Percentiles rank a stretch among this genome's conserved stretches.
Evolutionary conservation across 1,140 invertebrate genomes (phyloP).

Genomic region (Asbolus verrucosus): DNA sequence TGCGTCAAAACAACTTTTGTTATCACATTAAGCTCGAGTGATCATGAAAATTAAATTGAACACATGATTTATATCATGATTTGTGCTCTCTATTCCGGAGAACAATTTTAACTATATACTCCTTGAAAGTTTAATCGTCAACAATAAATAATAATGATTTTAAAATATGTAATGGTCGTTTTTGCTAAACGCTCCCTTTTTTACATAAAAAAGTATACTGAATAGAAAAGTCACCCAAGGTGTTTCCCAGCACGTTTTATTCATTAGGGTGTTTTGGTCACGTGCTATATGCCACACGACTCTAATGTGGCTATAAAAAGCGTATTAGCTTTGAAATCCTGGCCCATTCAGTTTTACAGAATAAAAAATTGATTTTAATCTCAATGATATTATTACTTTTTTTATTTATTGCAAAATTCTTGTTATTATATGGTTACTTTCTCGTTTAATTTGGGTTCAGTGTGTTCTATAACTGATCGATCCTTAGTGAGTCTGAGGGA

Average conservation of each 20-base stretch:
- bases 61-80: conserved; percentile 35
- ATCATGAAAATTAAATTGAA: conserved; percentile 57
- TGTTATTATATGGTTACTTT: background rate
- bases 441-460: background rate
- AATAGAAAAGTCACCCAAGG: conserved; percentile 45
- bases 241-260: conserved; percentile 49
- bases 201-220: conserved; percentile 39
- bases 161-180: background rate
- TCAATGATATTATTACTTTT: conserved; percentile 1
- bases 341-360: conserved; percentile 3
- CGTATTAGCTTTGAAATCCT: conserved; percentile 44
- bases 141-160: background rate
- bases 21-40: conserved; percentile 55
- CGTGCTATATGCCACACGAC: conserved; percentile 48
- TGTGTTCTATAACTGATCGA: conserved; percentile 1
- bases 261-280: conserved; percentile 46
- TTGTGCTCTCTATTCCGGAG: background rate
- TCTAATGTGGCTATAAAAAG: conserved; percentile 37
- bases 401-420: conserved; percentile 3
- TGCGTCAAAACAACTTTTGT: conserved; percentile 58
- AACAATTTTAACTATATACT: background rate
- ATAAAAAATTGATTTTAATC: conserved; percentile 25
- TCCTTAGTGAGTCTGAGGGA: conserved; percentile 17
- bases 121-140: no score
- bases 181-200: background rate